Evolutionary conservation across 30 jellyfish, hydroid and myxozoan genomes (phyloP).

Genomic region (Haliclystus octoradiatus): DNA sequence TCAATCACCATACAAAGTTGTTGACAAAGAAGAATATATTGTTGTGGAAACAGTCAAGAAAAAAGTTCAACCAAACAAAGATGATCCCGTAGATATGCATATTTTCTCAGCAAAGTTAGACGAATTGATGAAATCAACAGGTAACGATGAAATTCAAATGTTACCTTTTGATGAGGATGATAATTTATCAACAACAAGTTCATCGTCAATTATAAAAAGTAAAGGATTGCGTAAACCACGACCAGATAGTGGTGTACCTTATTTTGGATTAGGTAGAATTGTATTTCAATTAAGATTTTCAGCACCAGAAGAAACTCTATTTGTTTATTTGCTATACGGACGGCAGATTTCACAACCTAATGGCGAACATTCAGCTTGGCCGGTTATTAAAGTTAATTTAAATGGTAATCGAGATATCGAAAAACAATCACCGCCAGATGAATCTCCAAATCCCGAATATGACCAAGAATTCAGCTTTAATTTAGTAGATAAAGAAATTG

Average conservation of each 20-base stretch:
- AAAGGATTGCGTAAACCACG: constrained; percentile 64
- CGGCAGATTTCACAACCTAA: constrained; percentile 50
- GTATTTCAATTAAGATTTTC: constrained; percentile 43
- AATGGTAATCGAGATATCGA: constrained; percentile 49
- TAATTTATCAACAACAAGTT: too few species aligned
- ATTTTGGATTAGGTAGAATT: constrained; percentile 60
- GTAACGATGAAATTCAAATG: too few species aligned
- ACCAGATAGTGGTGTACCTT: constrained; percentile 54
- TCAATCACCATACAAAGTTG: constrained; percentile 6
- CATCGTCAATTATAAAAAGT: too few species aligned
- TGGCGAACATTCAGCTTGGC: constrained; percentile 60
- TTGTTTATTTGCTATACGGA: constrained; percentile 61
- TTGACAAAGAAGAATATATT: constrained; percentile 11
- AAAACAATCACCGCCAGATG: constrained; percentile 78
- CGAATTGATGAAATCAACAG: too few species aligned
- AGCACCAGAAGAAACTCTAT: constrained; percentile 29
- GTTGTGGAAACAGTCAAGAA: constrained; percentile 1
- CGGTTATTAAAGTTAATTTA: constrained; percentile 44
- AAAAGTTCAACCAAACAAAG: neutral
- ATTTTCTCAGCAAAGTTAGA: too few species aligned
- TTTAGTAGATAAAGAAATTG: constrained; percentile 13
- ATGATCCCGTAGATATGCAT: neutral
- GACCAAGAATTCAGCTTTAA: constrained; percentile 69
- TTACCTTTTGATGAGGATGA: too few species aligned
- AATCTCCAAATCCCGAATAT: constrained; percentile 83